phyloP scores from a whole-genome alignment of 2,113 vertebrate genomes.

The Podarcis muralis region DNA sequence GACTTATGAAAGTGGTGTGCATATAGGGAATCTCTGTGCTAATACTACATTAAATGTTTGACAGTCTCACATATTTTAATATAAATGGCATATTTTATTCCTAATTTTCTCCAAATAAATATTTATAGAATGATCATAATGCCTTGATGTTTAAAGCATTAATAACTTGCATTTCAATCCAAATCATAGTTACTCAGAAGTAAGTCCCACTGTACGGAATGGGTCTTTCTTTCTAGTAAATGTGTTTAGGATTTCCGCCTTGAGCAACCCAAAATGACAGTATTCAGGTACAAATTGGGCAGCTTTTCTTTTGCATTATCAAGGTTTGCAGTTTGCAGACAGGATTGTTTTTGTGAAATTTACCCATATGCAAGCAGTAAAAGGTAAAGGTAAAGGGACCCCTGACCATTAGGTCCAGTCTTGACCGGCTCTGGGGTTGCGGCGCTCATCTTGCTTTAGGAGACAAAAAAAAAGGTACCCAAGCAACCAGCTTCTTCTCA shows the following conservation, averaged over 20 bases:
- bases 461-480: not conserved
- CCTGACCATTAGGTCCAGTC: too few species aligned
- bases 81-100: not conserved
- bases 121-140: constrained; percentile 7
- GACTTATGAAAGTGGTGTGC: not conserved
- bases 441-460: too few species aligned
- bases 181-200: not conserved
- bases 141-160: not conserved
- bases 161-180: not conserved
- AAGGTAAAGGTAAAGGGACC: too few species aligned
- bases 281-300: not conserved
- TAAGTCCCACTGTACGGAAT: not conserved
- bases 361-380: not conserved
- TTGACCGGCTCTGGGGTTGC: too few species aligned
- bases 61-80: not conserved
- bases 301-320: not conserved
- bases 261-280: constrained; percentile 23
- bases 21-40: constrained; percentile 1
- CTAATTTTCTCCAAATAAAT: not conserved
- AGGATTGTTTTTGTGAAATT: not conserved
- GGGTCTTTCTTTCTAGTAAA: not conserved
- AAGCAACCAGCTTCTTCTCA: not conserved
- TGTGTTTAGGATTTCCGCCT: not conserved
- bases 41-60: not conserved
- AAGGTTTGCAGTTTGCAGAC: not conserved